phyloP scores from a whole-genome alignment of 2,113 vertebrate species.

The Bufo gargarizans region DNA sequence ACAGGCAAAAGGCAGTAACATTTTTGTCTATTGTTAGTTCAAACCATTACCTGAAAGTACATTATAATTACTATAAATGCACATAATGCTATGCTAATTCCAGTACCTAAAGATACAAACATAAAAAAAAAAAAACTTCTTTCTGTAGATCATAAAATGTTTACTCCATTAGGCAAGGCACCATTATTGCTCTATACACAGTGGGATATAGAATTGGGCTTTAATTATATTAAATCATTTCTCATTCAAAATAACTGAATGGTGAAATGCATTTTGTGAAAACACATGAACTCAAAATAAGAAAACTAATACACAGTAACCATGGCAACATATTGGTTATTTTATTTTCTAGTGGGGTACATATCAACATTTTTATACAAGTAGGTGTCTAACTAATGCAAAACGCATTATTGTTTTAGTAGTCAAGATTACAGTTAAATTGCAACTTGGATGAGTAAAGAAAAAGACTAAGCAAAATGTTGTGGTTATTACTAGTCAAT shows the following conservation, averaged over 20 bases:
- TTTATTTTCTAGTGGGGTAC: not conserved
- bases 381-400: not conserved
- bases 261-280: not conserved
- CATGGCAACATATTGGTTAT: not conserved
- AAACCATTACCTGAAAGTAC: not conserved
- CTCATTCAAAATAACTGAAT: not conserved
- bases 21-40: not conserved
- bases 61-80: constrained; percentile 15
- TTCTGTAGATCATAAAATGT: not conserved
- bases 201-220: not conserved
- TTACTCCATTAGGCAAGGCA: not conserved
- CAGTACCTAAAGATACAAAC: not conserved
- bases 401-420: not conserved
- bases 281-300: not conserved
- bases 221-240: not conserved
- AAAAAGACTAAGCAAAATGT: too few relatives aligned
- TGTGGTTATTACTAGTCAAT: too few relatives aligned
- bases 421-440: too few relatives aligned
- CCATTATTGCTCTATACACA: constrained; percentile 10
- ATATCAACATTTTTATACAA: not conserved
- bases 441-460: too few relatives aligned
- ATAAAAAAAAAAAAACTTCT: not conserved
- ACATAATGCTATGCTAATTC: constrained; percentile 11
- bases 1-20: not conserved
- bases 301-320: not conserved